Evolutionary conservation across 1,140 invertebrate species (phyloP).

Genomic region (Aphelenchoides fujianensis): DNA sequence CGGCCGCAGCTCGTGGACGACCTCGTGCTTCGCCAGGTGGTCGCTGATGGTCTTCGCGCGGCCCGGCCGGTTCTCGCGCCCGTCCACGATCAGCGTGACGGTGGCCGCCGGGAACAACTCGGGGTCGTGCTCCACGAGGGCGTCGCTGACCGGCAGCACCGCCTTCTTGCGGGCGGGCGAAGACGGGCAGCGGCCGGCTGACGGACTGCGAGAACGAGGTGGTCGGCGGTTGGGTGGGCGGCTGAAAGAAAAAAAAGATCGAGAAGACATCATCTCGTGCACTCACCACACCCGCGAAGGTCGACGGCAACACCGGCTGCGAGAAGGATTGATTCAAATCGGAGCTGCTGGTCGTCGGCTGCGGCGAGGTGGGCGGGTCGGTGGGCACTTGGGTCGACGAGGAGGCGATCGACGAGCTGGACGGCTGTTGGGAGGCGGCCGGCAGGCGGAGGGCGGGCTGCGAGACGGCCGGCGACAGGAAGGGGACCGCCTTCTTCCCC

Average conservation of each 20-base stretch:
- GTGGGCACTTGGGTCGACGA: no score
- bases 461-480: conserved; percentile 26
- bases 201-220: background rate
- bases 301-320: conserved; percentile 20
- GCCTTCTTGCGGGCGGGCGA: background rate
- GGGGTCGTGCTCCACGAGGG: background rate
- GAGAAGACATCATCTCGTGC: background rate
- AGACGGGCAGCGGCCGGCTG: background rate
- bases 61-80: conserved; percentile 30
- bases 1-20: conserved; percentile 40
- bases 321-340: conserved; percentile 29
- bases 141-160: background rate
- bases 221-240: background rate
- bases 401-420: conserved; percentile 8
- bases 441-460: background rate
- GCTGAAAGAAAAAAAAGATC: background rate
- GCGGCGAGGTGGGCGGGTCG: background rate
- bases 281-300: background rate
- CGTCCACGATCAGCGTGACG: conserved; percentile 42
- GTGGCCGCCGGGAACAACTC: background rate
- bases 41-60: conserved; percentile 31
- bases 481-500: conserved; percentile 38
- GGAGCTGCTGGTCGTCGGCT: background rate
- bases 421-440: conserved; percentile 7
- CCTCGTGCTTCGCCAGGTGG: conserved; percentile 34